Base-by-base conservation (phyloP, 2,113 vertebrate species). In the Chrysemys picta region DNA sequence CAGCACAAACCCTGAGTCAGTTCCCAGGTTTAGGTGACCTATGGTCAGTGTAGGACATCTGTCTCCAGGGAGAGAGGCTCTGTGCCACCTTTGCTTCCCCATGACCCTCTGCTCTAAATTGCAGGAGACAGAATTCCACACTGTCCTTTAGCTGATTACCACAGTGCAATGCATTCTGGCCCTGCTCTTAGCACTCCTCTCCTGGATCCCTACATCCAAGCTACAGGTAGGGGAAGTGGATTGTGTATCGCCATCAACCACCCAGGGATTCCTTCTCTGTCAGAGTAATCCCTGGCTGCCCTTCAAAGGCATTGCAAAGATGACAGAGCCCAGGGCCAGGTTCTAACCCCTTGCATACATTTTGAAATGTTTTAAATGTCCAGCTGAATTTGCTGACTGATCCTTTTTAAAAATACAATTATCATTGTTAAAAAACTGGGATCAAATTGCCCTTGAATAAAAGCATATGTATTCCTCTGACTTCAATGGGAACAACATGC, bases 111-210 rank as follows among this genome's bases (percentile, higher is more conserved):
- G 72, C 24, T 76, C 24, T 76, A 76, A 76, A 25, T 76, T 76
- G 45, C 42, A 76, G 24, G 11, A 76, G 12, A 24, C 42, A 76
- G 72, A 76, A 76, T 45, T 27, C 42, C 22, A 27, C 10, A 6
- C 72, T 12, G 12, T 45, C 72, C 65, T 42, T 75, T 27, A 76
- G 24, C 10, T 42, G 42, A 76, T 13, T 12, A 13, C 8, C 38
- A 53, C 38, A 3, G 1, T 0, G 1, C 54, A n/a, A 10, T 54
- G 80, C 80, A 49, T 1, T 49, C 0, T 0, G 22, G 12, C 10
- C 29, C 50, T 89, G 93, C 57, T 79, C 90, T 12, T 47, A 31
- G 85, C 81, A 29, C 5, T 35, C 8, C 49, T 5, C 47, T 31
- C 27, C 3, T 52, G 31, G 29, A 80, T 31, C 17, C 49, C 10